Conservation (phyloP, 2,888 invertebrate genomes). For the Phengaris arion region DNA sequence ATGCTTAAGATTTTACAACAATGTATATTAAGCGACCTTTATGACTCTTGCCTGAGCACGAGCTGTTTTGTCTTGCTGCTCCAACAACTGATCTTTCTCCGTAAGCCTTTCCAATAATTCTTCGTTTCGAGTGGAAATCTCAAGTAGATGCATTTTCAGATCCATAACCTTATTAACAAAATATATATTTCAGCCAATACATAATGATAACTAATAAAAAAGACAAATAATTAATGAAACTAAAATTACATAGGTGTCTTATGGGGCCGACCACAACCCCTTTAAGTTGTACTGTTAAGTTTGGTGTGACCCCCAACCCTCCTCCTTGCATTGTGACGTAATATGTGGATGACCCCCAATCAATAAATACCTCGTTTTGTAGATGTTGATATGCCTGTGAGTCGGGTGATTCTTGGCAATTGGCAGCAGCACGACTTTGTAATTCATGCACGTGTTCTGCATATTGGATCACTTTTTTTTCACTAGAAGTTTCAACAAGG, state of each 20-base stretch:
- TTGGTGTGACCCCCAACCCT: too few relatives aligned
- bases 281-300: too few relatives aligned
- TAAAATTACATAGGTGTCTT: too few relatives aligned
- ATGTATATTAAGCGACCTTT: slow-evolving; percentile 60
- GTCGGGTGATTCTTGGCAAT: slow-evolving; percentile 53
- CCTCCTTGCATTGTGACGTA: too few relatives aligned
- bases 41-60: slow-evolving; percentile 81
- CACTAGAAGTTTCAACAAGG: slow-evolving; percentile 46
- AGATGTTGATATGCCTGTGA: slow-evolving; percentile 60
- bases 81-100: slow-evolving; percentile 79
- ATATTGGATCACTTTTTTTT: slow-evolving; percentile 71
- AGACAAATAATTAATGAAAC: too few relatives aligned
- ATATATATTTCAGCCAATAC: background rate
- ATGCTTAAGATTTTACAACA: background rate
- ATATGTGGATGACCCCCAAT: too few relatives aligned
- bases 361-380: slow-evolving; percentile 60
- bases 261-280: too few relatives aligned
- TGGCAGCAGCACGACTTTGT: slow-evolving; percentile 54
- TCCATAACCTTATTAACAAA: slow-evolving; percentile 60
- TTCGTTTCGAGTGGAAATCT: slow-evolving; percentile 67
- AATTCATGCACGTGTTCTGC: slow-evolving; percentile 64
- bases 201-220: background rate
- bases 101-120: slow-evolving; percentile 69
- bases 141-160: slow-evolving; percentile 66
- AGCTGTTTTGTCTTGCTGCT: slow-evolving; percentile 80